These are phyloP conservation scores for Microctenopoma stevenorrisi DNA, from an alignment of 2,797 vertebrate species.

Conservation along the genomic window DNA sequence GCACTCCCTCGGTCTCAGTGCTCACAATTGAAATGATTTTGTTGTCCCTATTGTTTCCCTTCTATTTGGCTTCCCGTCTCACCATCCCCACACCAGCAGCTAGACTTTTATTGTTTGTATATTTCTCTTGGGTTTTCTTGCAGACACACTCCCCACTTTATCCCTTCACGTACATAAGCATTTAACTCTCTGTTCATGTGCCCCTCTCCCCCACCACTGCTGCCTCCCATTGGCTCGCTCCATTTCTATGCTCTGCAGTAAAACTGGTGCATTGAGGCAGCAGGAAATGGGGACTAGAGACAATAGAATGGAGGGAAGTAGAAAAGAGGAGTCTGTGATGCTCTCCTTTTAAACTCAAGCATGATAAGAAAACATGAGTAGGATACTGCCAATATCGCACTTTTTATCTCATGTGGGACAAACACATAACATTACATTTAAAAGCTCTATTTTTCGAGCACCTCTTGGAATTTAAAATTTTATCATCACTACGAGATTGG, in stretches of 20 bases:
- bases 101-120: conserved; percentile 38
- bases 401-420: conserved; percentile 10
- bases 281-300: conserved; percentile 75
- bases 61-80: conserved; percentile 19
- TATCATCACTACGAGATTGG: conserved; percentile 25
- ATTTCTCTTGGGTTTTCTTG: conserved; percentile 48
- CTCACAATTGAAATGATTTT: conserved; percentile 32
- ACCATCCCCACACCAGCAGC: conserved; percentile 5
- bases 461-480: conserved; percentile 3
- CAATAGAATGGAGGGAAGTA: conserved; percentile 73
- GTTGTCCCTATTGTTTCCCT: conserved; percentile 38
- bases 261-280: conserved; percentile 85
- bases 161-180: conserved; percentile 54
- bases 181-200: conserved; percentile 70
- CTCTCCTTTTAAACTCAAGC: conserved; percentile 40
- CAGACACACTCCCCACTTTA: conserved; percentile 41
- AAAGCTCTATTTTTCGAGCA: conserved; percentile 11
- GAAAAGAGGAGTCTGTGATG: conserved; percentile 38
- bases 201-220: conserved; percentile 36
- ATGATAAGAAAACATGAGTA: conserved; percentile 15
- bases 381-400: conserved; percentile 8
- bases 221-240: conserved; percentile 72
- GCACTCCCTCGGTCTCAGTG: conserved; percentile 1
- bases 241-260: conserved; percentile 82
- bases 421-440: conserved; percentile 7